Evolutionary conservation across 1,140 invertebrate genomes (phyloP).

Genomic region (Chelonus insularis): DNA sequence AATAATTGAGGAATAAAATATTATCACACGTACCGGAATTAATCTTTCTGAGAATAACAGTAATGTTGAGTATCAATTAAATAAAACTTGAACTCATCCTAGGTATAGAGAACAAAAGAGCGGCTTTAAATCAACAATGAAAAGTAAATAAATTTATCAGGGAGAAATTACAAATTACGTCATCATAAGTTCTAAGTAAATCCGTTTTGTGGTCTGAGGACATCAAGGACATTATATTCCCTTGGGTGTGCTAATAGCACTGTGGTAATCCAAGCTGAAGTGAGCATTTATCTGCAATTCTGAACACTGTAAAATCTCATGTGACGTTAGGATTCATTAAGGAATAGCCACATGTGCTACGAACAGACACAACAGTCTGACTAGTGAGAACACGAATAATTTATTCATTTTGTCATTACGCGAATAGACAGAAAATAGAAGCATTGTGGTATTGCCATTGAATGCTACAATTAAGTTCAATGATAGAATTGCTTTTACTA

Average conservation of each 20-base stretch:
- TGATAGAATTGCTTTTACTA: too few relatives aligned
- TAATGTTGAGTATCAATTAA: too few relatives aligned
- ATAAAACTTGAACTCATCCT: too few relatives aligned
- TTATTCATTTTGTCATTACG: constrained; percentile 1
- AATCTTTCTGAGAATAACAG: too few relatives aligned
- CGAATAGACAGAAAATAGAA: too few relatives aligned
- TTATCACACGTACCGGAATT: too few relatives aligned
- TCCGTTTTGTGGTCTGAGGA: background rate
- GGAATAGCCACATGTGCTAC: background rate
- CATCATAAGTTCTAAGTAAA: background rate
- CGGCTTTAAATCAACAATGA: background rate
- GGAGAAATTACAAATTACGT: background rate
- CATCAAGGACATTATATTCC: background rate
- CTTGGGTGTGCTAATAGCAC: background rate
- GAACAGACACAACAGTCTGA: background rate
- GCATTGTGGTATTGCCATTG: background rate
- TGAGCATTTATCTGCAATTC: background rate
- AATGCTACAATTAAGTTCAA: too few relatives aligned
- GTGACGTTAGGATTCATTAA: constrained; percentile 9
- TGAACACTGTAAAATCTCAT: constrained; percentile 9
- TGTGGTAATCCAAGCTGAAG: background rate
- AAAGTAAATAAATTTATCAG: background rate
- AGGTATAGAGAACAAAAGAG: too few relatives aligned
- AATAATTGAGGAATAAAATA: too few relatives aligned
- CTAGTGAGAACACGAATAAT: constrained; percentile 1